These are phyloP conservation scores for Formica selysi DNA, from an alignment of 1,140 invertebrate genomes.

Conservation along the genomic window DNA sequence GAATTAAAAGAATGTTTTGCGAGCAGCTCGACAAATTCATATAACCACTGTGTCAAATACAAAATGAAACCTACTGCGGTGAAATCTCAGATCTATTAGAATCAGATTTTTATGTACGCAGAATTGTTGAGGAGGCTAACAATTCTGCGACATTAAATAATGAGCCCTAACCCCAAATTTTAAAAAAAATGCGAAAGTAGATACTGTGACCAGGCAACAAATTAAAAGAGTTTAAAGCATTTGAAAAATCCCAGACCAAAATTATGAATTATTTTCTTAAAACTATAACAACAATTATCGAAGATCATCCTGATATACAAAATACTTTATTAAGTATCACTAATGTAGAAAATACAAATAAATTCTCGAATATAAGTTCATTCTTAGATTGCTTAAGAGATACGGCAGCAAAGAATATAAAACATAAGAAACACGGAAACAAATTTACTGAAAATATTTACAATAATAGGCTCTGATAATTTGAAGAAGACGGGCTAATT, in stretches of 20 bases:
- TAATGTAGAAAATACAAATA: neutral
- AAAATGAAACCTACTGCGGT: neutral
- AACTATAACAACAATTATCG: neutral
- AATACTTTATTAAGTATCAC: constrained; percentile 4
- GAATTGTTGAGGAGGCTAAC: neutral
- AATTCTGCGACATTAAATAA: constrained; percentile 4
- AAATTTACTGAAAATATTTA: neutral
- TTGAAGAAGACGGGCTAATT: no score
- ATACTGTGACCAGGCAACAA: neutral
- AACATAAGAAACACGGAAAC: neutral
- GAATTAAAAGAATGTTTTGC: neutral
- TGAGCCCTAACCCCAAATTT: neutral
- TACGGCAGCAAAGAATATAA: neutral
- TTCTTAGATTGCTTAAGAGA: constrained; percentile 3
- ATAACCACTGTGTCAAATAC: neutral
- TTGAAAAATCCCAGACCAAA: neutral
- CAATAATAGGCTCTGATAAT: no score
- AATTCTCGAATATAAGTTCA: neutral
- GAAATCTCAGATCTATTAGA: neutral
- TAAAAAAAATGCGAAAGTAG: neutral
- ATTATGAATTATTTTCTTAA: constrained; percentile 3
- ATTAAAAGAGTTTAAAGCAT: neutral
- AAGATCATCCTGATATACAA: neutral
- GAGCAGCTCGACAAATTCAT: neutral
- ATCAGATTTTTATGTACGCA: neutral